A percentile compares a stretch with the other conserved stretches of the same genome.
phyloP scores from a whole-genome alignment of 2,113 vertebrate genomes.

The Spea bombifrons region DNA sequence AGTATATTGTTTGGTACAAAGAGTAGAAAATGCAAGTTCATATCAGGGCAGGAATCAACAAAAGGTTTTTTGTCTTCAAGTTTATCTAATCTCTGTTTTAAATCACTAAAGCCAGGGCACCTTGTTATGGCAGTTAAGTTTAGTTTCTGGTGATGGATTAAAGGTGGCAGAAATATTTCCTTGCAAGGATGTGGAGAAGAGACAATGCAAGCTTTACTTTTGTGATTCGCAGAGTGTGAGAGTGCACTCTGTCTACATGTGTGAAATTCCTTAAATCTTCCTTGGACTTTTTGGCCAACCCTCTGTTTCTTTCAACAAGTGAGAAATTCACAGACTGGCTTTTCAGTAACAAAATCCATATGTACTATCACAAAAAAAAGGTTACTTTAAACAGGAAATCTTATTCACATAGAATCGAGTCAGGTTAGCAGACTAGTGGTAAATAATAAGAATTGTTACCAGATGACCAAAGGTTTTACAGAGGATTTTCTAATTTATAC shows the following conservation, averaged over 20 bases:
- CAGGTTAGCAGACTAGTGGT: background rate
- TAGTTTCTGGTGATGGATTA: conserved; percentile 36
- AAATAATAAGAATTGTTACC: conserved; percentile 30
- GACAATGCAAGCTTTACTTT: conserved; percentile 22
- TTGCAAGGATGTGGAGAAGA: conserved; percentile 21
- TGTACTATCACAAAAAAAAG: conserved; percentile 31
- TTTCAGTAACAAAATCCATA: conserved; percentile 39
- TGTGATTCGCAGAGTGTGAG: conserved; percentile 18
- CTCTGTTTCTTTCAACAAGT: conserved; percentile 28
- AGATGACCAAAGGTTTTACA: conserved; percentile 15
- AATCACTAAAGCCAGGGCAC: conserved; percentile 41
- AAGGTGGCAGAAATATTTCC: conserved; percentile 29
- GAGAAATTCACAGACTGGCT: conserved; percentile 15
- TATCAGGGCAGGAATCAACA: conserved; percentile 39
- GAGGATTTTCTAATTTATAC: background rate
- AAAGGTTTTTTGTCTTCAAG: conserved; percentile 20
- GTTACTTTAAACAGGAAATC: conserved; percentile 20
- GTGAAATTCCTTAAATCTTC: conserved; percentile 43
- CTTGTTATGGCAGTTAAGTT: conserved; percentile 39
- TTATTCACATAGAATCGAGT: background rate
- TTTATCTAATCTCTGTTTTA: conserved; percentile 46
- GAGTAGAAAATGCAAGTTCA: conserved; percentile 32
- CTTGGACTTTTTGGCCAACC: conserved; percentile 5
- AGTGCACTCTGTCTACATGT: conserved; percentile 17
- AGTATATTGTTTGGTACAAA: conserved; percentile 10